These are phyloP conservation scores for Ramphastos sulfuratus DNA, from an alignment of 2,113 vertebrate species.

Conservation along the genomic window DNA sequence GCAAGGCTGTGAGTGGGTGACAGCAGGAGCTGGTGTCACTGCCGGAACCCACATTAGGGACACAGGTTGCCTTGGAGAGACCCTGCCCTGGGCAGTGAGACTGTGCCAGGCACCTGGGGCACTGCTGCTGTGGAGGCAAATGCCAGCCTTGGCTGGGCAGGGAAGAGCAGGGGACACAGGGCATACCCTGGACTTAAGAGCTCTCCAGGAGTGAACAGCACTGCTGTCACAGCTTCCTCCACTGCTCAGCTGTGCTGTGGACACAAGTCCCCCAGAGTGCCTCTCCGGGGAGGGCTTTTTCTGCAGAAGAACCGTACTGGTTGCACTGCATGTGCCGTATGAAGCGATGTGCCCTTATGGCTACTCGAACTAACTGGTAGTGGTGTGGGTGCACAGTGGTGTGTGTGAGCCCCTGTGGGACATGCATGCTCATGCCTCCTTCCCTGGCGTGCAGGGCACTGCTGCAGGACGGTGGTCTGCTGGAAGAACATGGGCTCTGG, in stretches of 20 bases:
- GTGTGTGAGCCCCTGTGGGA: accelerated
- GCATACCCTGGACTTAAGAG: not conserved
- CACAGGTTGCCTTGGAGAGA: accelerated
- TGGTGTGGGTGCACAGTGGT: accelerated
- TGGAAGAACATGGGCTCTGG: not conserved
- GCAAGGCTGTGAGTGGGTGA: not conserved
- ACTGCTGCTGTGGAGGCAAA: not conserved
- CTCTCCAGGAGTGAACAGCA: not conserved
- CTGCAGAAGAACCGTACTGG: accelerated
- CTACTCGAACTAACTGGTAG: not conserved
- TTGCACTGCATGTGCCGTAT: accelerated
- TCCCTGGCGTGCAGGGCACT: not conserved
- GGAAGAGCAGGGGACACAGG: not conserved
- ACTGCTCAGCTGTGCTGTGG: not conserved
- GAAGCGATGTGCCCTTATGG: not conserved
- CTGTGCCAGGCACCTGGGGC: not conserved
- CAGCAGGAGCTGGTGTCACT: not conserved
- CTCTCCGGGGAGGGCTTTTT: not conserved
- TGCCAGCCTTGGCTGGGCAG: not conserved
- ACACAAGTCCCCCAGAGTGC: accelerated
- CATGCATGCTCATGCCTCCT: accelerated
- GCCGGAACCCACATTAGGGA: accelerated
- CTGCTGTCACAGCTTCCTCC: too few species aligned
- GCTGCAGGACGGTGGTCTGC: not conserved
- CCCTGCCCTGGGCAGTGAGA: accelerated